Conservation (phyloP, 30 jellyfish, hydroid and myxozoan species). For the Cassiopea xamachana region DNA sequence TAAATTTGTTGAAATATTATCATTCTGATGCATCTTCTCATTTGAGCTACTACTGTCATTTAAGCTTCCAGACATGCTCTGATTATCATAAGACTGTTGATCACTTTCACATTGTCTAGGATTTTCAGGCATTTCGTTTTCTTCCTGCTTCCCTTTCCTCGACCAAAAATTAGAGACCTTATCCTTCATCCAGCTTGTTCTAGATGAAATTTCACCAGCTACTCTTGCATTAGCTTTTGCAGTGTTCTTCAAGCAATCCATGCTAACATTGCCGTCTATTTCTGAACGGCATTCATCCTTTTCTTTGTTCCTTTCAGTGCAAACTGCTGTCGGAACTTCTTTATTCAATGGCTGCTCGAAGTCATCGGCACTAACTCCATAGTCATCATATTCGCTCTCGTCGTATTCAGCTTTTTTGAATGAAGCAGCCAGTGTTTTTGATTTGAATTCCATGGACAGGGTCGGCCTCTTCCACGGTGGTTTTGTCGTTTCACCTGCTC, state of each 20-base stretch:
- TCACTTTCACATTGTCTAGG: slow-evolving; percentile 4
- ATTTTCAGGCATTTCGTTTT: slow-evolving; percentile 5
- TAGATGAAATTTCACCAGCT: slow-evolving; percentile 59
- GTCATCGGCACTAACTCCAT: background rate
- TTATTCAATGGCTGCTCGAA: background rate
- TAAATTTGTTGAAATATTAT: background rate
- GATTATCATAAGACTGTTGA: background rate
- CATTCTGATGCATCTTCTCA: slow-evolving; percentile 6
- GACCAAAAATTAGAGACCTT: slow-evolving; percentile 70
- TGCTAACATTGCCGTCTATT: slow-evolving; percentile 1
- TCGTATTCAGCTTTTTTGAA: slow-evolving; percentile 42
- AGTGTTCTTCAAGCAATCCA: slow-evolving; percentile 64
- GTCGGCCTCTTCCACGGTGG: slow-evolving; percentile 51
- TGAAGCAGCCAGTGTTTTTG: slow-evolving; percentile 67
- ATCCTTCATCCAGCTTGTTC: slow-evolving; percentile 76
- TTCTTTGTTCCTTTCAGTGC: slow-evolving; percentile 8
- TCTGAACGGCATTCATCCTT: background rate
- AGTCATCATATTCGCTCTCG: slow-evolving; percentile 40
- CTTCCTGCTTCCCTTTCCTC: slow-evolving; percentile 64
- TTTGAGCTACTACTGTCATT: background rate
- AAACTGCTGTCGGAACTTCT: background rate
- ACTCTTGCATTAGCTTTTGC: slow-evolving; percentile 66
- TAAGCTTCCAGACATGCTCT: background rate
- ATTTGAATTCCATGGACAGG: slow-evolving; percentile 70
- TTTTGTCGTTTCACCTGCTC: slow-evolving; percentile 69